Percentiles rank a stretch among this genome's conserved stretches.
Conservation (phyloP, 1,140 invertebrate genomes). For the Coenobita brevimanus region DNA sequence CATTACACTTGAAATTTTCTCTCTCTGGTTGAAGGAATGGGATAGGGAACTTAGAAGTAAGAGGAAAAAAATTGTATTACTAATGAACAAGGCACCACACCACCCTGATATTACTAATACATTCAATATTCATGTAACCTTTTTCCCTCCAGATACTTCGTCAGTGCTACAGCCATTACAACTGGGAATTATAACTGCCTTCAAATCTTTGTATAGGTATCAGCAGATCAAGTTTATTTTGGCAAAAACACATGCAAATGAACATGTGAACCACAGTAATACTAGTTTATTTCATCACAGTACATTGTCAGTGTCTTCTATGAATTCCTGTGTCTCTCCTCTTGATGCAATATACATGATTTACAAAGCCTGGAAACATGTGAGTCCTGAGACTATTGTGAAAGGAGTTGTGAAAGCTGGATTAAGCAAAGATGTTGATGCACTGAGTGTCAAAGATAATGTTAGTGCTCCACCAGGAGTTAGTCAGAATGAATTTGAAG, state of each 20-base stretch:
- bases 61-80: slow-evolving; percentile 42
- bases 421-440: slow-evolving; percentile 60
- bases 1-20: slow-evolving; percentile 44
- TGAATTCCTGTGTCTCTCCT: slow-evolving; percentile 24
- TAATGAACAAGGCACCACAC: slow-evolving; percentile 35
- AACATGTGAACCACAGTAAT: slow-evolving; percentile 28
- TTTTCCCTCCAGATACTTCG: slow-evolving; percentile 46
- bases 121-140: slow-evolving; percentile 51
- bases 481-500: slow-evolving; percentile 53
- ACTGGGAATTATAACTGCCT: slow-evolving; percentile 38
- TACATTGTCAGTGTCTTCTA: neutral
- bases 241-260: slow-evolving; percentile 44
- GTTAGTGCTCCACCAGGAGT: slow-evolving; percentile 49
- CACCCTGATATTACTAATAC: slow-evolving; percentile 55
- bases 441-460: slow-evolving; percentile 40
- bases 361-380: slow-evolving; percentile 60
- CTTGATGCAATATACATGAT: slow-evolving; percentile 56
- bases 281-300: slow-evolving; percentile 35
- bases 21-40: slow-evolving; percentile 50
- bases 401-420: slow-evolving; percentile 63
- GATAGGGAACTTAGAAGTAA: slow-evolving; percentile 46
- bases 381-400: slow-evolving; percentile 56
- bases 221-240: slow-evolving; percentile 39
- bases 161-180: slow-evolving; percentile 48
- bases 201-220: slow-evolving; percentile 55